Conservation (phyloP, 2,888 invertebrate species). For the Machimus atricapillus region DNA sequence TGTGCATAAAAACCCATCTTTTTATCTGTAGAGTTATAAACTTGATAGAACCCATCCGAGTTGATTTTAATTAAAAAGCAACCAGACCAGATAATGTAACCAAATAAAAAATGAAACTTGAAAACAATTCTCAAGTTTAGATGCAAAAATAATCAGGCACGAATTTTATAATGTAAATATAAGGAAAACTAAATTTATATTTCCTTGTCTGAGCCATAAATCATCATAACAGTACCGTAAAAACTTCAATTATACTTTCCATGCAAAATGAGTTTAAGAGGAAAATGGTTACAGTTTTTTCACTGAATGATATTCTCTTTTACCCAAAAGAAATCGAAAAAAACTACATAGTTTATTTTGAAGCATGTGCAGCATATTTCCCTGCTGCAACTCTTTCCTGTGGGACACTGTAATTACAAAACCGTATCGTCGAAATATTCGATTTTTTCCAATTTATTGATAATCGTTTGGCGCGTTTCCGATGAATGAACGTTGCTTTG, state of each 20-base stretch:
- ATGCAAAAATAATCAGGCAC: too few relatives aligned
- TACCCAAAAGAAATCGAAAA: neutral
- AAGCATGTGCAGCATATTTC: neutral
- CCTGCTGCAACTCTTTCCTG: neutral
- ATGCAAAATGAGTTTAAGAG: neutral
- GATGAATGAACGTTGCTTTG: neutral
- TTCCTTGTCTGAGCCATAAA: neutral
- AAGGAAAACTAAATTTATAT: neutral
- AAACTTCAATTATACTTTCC: neutral
- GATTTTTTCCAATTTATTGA: neutral
- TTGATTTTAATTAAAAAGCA: too few relatives aligned
- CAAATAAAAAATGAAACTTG: too few relatives aligned
- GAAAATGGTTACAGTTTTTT: neutral
- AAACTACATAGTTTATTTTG: neutral
- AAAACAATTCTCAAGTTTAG: too few relatives aligned
- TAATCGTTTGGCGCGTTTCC: neutral
- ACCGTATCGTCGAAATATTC: neutral
- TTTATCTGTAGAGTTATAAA: too few relatives aligned
- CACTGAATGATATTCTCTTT: neutral
- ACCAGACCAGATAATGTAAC: too few relatives aligned
- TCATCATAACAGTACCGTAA: neutral
- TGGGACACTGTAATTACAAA: neutral
- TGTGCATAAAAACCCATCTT: too few relatives aligned
- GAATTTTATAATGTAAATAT: neutral
- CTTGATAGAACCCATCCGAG: too few relatives aligned